Evolutionary conservation across 2,113 vertebrate species (phyloP).

Genomic region (Oriolus oriolus): DNA sequence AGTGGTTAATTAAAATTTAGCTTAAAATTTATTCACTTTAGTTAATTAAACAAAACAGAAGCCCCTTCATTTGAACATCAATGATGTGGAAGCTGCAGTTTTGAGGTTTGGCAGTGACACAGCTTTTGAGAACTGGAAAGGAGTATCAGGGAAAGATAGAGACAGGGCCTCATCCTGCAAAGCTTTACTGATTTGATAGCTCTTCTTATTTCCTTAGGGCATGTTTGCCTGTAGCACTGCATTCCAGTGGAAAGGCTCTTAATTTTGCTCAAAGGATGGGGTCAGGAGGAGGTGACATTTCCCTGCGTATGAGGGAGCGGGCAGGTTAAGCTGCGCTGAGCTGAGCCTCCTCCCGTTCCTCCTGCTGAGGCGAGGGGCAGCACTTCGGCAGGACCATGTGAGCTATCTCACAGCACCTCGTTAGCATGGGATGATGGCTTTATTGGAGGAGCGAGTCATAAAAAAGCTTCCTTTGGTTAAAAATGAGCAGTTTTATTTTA

Average conservation of each 20-base stretch:
- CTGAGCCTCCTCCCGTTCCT: neutral
- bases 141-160: neutral
- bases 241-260: neutral
- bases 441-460: neutral
- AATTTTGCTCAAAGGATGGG: neutral
- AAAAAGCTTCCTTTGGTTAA: conserved; percentile 20
- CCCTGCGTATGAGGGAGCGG: neutral
- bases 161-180: neutral
- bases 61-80: neutral
- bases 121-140: neutral
- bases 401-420: conserved; percentile 41
- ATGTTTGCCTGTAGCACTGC: neutral
- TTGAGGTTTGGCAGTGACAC: neutral
- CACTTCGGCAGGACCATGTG: neutral
- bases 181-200: neutral
- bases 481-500: conserved; percentile 7
- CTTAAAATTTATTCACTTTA: neutral
- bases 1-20: neutral
- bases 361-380: neutral
- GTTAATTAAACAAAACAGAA: neutral
- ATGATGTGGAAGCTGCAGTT: neutral
- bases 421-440: conserved; percentile 52
- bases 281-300: conserved; percentile 30
- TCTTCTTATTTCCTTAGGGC: neutral
- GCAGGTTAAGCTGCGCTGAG: neutral